A percentile compares a stretch with the other conserved stretches of the same genome.
Evolutionary conservation across 2,113 vertebrate genomes (phyloP).

Genomic region (Salvelinus sp.): DNA sequence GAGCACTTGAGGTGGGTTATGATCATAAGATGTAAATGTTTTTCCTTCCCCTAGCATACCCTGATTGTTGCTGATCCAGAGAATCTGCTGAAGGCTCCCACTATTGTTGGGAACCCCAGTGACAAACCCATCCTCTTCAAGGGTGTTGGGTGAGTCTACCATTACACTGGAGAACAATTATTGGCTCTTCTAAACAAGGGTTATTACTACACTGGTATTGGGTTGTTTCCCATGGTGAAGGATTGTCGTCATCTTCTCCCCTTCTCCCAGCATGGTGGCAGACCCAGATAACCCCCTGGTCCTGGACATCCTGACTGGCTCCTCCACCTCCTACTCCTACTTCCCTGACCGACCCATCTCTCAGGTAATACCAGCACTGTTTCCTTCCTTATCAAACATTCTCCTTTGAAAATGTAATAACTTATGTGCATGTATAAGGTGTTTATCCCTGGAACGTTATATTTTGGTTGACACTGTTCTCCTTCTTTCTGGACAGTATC

Average conservation of each 20-base stretch:
- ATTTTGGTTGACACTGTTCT: not conserved
- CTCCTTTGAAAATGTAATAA: not conserved
- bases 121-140: constrained; percentile 91
- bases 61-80: constrained; percentile 90
- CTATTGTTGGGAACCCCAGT: constrained; percentile 86
- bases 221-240: not conserved
- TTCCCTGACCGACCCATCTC: constrained; percentile 94
- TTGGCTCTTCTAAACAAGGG: not conserved
- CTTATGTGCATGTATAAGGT: not conserved
- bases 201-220: not conserved
- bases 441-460: not conserved
- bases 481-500: constrained; percentile 77
- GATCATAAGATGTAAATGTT: not conserved
- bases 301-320: constrained; percentile 95
- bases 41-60: constrained; percentile 78
- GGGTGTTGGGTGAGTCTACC: constrained; percentile 91
- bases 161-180: not conserved
- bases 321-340: constrained; percentile 93
- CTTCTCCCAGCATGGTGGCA: constrained; percentile 85
- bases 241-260: fast-evolving
- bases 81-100: constrained; percentile 94
- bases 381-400: not conserved
- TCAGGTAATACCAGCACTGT: constrained; percentile 77
- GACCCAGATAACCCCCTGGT: constrained; percentile 96
- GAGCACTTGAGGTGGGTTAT: not conserved